Evolutionary conservation across 2,797 vertebrate genomes (phyloP), one percentile per base, ranked within the genome.

Genomic region (Crenuchus spilurus): DNA sequence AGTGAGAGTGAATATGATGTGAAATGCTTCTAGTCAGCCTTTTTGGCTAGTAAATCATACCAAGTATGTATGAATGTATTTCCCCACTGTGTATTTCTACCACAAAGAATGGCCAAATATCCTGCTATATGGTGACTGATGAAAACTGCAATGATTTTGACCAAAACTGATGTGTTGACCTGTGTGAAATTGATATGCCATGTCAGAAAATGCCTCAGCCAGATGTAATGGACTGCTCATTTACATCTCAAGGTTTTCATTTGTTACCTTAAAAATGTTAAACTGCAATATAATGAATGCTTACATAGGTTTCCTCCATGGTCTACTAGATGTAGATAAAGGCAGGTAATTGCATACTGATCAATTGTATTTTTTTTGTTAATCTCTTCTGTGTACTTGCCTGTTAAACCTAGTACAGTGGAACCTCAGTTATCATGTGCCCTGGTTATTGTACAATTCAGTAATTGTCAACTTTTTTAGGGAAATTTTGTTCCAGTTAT

Each of bases 11-110:
- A 48, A 13, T 48, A 33, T 33, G 62, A 33, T 48, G 62, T 64
- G 62, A 33, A 48, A 48, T 4, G 16, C 26, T 64, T 28, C 28
- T 18, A 5, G 26, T 64, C 62, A 64, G 62, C 42, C n/a, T 7
- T 64, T 64, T 46, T 18, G 42, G 16, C 41, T 22, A 33, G 16
- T 64, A 64, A 48, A 64, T 64, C 62, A 31, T 20, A 48, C 42
- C 26, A 33, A 63, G n/a, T 5, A 6, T 31, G 41, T 30, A 46
- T 31, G 28, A 48, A 33, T 18, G 42, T 33, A 33, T 48, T 63
- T 37, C 39, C 61, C 39, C 20, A 26, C 22, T 42, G 26, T 30
- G 22, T 14, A 41, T 61, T 63, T 63, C 39, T 44, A 20, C 62
- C 35, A 26, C 62, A 18, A 6, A 46, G 41, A 11, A 30, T 30